phyloP scores from a whole-genome alignment of 2,797 vertebrate genomes.

The Hoplostethus mediterraneus region DNA sequence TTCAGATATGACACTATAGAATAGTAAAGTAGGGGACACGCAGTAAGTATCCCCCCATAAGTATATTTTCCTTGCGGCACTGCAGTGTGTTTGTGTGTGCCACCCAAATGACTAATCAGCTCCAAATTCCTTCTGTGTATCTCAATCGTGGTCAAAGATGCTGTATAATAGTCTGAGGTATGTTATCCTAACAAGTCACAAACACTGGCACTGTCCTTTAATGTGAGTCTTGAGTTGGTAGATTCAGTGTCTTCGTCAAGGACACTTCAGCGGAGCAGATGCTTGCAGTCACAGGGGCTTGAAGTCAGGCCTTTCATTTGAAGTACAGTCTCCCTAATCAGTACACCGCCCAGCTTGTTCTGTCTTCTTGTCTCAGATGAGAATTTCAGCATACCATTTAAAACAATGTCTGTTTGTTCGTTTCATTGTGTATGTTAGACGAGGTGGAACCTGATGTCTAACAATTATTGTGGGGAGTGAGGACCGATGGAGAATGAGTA shows the following conservation, averaged over 20 bases:
- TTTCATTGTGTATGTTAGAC: conserved; percentile 16
- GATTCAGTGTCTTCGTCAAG: background rate
- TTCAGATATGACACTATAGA: background rate
- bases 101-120: background rate
- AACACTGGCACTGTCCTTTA: background rate
- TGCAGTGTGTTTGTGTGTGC: background rate
- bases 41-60: too few relatives aligned
- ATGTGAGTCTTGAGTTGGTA: background rate
- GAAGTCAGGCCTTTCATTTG: background rate
- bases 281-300: background rate
- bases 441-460: background rate
- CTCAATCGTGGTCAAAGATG: background rate
- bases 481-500: conserved; percentile 27
- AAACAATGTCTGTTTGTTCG: conserved; percentile 15
- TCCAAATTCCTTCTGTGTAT: background rate
- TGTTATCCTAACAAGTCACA: background rate
- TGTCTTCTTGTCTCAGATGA: conserved; percentile 51
- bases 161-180: background rate
- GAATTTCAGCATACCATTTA: conserved; percentile 10
- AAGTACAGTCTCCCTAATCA: background rate
- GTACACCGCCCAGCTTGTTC: conserved; percentile 31
- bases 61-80: too few relatives aligned
- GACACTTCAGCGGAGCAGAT: background rate
- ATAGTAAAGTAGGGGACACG: background rate
- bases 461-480: background rate